These are phyloP conservation scores for Oryzias celebensis DNA, from an alignment of 2,113 vertebrate species.

Conservation along the genomic window DNA sequence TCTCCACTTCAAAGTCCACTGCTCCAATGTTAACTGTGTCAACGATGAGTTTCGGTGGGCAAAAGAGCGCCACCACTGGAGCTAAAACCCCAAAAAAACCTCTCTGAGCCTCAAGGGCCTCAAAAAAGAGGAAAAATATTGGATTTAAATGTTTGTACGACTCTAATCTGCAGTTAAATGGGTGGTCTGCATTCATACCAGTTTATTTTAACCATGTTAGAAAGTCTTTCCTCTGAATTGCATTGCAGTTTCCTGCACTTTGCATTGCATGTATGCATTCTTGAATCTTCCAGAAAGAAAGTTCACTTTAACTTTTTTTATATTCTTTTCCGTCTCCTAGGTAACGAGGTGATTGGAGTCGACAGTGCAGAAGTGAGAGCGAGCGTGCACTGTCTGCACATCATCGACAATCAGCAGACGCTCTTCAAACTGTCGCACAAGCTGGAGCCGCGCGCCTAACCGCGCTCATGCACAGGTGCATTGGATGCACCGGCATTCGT, in stretches of 20 bases:
- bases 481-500: conserved; percentile 10
- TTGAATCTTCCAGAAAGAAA: neutral
- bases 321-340: conserved; percentile 61
- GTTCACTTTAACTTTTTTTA: conserved; percentile 3
- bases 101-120: no score
- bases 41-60: no score
- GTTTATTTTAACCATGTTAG: conserved; percentile 49
- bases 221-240: conserved; percentile 12
- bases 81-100: no score
- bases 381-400: conserved; percentile 87
- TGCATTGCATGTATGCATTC: conserved; percentile 1
- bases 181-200: no score
- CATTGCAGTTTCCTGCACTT: conserved; percentile 2
- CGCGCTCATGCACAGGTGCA: conserved; percentile 1
- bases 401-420: conserved; percentile 98
- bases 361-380: conserved; percentile 89
- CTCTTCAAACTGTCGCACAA: conserved; percentile 96
- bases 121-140: no score
- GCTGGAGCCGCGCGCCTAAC: conserved; percentile 91
- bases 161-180: no score
- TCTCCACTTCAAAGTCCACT: no score
- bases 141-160: no score
- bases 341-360: conserved; percentile 84
- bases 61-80: no score
- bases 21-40: no score